Conservation (phyloP, 2,888 invertebrate species). For the Balanococcus diminutus region DNA sequence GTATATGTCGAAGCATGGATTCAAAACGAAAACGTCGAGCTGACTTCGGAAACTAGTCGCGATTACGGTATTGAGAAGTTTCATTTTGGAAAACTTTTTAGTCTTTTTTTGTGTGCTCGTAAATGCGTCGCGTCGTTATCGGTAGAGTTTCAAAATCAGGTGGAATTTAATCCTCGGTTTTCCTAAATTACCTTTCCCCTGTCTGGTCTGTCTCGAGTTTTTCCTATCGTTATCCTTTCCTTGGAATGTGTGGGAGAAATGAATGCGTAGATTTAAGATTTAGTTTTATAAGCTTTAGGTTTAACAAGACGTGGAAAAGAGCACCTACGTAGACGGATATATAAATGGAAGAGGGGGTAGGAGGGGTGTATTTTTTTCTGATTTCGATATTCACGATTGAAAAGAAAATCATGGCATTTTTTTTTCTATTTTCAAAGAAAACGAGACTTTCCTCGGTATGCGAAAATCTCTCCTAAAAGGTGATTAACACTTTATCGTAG, state of each 20-base stretch:
- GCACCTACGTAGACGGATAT: background rate
- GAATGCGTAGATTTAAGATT: constrained; percentile 40
- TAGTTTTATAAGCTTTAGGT: constrained; percentile 40
- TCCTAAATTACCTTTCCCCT: background rate
- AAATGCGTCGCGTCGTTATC: background rate
- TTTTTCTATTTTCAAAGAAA: background rate
- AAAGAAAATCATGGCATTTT: too few species aligned
- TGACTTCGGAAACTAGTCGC: constrained; percentile 60
- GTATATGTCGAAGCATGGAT: constrained; percentile 85
- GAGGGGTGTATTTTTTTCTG: background rate
- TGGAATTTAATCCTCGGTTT: constrained; percentile 17
- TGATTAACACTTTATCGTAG: background rate
- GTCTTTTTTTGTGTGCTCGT: background rate
- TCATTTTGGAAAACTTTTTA: constrained; percentile 18
- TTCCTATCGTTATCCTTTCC: constrained; percentile 49
- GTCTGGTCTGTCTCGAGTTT: background rate
- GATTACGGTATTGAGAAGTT: constrained; percentile 54
- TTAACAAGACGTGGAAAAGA: constrained; percentile 34
- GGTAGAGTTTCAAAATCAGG: constrained; percentile 11
- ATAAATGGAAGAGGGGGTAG: background rate
- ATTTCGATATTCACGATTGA: background rate
- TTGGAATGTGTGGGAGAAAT: constrained; percentile 53
- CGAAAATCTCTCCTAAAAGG: background rate
- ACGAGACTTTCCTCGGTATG: background rate
- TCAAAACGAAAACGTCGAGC: constrained; percentile 74